These are phyloP conservation scores for Pristionchus exspectatus DNA, from an alignment of 2,888 invertebrate genomes.

Conservation along the genomic window DNA sequence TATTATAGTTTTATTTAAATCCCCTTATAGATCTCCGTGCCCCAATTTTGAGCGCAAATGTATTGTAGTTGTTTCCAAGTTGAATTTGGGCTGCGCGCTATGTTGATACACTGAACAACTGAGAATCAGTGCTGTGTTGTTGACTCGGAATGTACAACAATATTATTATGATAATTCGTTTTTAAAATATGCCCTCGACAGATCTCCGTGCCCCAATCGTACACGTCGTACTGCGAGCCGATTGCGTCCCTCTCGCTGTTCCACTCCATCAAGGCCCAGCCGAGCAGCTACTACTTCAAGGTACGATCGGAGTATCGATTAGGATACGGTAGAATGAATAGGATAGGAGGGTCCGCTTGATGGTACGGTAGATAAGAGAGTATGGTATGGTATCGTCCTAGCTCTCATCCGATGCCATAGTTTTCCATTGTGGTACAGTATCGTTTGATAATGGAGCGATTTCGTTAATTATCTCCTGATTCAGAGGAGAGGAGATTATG, in stretches of 20 bases:
- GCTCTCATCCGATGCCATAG: no score
- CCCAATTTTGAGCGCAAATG: no score
- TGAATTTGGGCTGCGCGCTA: not conserved
- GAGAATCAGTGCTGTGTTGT: not conserved
- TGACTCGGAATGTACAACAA: not conserved
- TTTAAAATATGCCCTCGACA: not conserved
- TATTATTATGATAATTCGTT: not conserved
- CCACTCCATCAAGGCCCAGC: constrained; percentile 60
- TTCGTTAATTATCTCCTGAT: not conserved
- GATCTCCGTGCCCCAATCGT: constrained; percentile 74
- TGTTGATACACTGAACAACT: not conserved
- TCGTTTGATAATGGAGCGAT: not conserved
- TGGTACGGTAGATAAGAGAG: no score
- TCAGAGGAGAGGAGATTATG: not conserved
- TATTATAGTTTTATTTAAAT: no score
- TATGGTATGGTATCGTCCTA: no score
- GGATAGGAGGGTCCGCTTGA: no score
- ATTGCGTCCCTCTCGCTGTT: constrained; percentile 90
- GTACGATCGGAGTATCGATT: not conserved
- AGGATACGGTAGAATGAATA: not conserved
- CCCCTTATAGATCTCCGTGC: no score
- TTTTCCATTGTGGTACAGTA: not conserved
- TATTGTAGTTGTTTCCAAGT: no score
- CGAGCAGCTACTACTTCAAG: constrained; percentile 10
- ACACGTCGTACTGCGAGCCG: constrained; percentile 83